A percentile compares a stretch with the other conserved stretches of the same genome.
phyloP scores from a whole-genome alignment of 2,888 invertebrate species.

The Cancer borealis region DNA sequence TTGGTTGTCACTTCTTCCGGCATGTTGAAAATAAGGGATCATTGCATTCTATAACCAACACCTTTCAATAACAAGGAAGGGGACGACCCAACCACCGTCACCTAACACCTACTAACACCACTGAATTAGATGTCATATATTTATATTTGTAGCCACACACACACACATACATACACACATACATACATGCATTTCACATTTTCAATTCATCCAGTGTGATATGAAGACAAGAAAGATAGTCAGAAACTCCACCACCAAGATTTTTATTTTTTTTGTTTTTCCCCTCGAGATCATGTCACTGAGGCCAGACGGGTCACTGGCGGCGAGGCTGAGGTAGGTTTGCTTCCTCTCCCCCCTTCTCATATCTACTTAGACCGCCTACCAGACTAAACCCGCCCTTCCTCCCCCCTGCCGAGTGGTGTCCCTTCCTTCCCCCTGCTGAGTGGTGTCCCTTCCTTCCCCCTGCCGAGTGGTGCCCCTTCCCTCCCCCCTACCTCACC shows the following conservation, averaged over 20 bases:
- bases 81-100: background rate
- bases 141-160: background rate
- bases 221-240: no score
- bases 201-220: no score
- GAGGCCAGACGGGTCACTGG: no score
- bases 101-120: background rate
- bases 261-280: no score
- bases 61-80: background rate
- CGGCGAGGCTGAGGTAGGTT: no score
- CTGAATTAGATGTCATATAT: background rate
- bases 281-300: no score
- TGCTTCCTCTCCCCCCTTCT: no score
- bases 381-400: no score
- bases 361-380: no score
- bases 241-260: background rate
- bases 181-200: background rate
- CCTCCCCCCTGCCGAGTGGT: no score
- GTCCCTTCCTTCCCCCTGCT: background rate
- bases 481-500: background rate
- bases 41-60: background rate
- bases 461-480: background rate
- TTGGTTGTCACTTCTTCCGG: background rate
- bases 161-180: slow-evolving; percentile 10
- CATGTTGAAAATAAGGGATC: background rate
- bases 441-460: background rate